Evolutionary conservation across 2,113 vertebrate genomes (phyloP), one percentile per base, ranked within the genome.

Genomic region (Phyllostomus discolor): DNA sequence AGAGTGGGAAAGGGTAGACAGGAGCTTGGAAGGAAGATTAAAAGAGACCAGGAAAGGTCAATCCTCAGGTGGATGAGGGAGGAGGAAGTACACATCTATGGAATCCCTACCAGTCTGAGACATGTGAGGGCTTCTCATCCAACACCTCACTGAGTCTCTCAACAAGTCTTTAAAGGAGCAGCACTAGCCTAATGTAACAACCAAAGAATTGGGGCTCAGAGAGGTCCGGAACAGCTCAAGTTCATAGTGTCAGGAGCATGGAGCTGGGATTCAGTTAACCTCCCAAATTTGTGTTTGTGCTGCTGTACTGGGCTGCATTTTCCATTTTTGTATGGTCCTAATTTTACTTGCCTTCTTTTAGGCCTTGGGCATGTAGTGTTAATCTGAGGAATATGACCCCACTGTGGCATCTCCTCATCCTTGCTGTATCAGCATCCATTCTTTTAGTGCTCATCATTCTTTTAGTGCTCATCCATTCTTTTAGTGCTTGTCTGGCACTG

Each of bases 401-500:
- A 2, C 15, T 4, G 5, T 43, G 28, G 10, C 5, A 5, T 38
- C 35, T 57, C 46, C 14, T 2, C 28, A 26, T 38, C 24, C 14
- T n/a, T 7, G 17, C n/a, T 22, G 52, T 2, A 3, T 26, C 69
- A 10, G 14, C 16, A 7, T 10, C 43, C 0, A 0, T 48, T 54
- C 31, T 41, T 43, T 43, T 4, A 0, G 1, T 1, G 1, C 75
- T 50, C 54, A 33, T 10, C 0, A 0, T 48, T 54, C 31, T 41
- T 43, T 43, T 4, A 0, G 1, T 1, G 1, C 75, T 50, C 16
- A 7, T 10, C 43, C 0, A 0, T 48, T 54, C 31, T 41, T 43
- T 43, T 4, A 0, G 1, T 1, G 1, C 75, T 50, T 3, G 28
- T 64, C 35, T 19, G 33, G 52, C 0, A 0, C 80, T 0, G 4